Evolutionary conservation across 2,113 vertebrate species (phyloP), one percentile per base, ranked within the genome.

Genomic region (Salvelinus namaycush): DNA sequence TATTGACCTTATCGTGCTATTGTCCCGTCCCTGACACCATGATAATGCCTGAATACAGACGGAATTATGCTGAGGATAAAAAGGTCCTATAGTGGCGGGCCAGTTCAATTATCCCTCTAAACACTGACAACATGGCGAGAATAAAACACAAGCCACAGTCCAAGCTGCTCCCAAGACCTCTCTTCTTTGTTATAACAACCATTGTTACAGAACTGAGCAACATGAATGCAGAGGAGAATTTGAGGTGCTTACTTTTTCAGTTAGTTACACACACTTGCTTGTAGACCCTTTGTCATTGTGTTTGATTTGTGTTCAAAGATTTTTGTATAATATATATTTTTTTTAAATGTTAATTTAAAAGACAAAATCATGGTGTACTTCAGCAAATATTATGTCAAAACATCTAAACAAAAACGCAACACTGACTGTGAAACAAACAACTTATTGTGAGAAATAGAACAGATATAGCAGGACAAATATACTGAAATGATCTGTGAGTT

Each of bases 1-100:
- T 91, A 91, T 92, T 92, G 91, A 91, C 90, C 91, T 92, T 91
- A 91, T 91, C 91, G 90, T 91, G 91, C 87, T 88, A 89, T 92
- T 91, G 91, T 92, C 83, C 87, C 54, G 84, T 85, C 87, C 80
- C 88, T 91, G 91, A 91, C 91, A 91, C 89, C 91, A 87, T 84
- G 88, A 92, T 91, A 91, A 91, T 88, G 89, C 88, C 87, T 92
- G 91, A 90, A 92, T 92, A 88, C 88, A 82, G 89, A 84, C 87
- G 87, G 90, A 91, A 91, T 92, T 92, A 92, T 92, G 87, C 90
- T 86, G 85, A 83, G 87, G 89, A 91, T 91, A 92, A 92, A 92
- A 84, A 92, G 88, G 89, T 89, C 88, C 87, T 84, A 89, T 92
- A 90, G 89, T 89, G 85, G 84, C 88, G 89, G 87, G 90, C 91